A percentile compares a stretch with the other conserved stretches of the same genome.
phyloP scores from a whole-genome alignment of 1,140 invertebrate genomes.

The Eulimnadia texana region DNA sequence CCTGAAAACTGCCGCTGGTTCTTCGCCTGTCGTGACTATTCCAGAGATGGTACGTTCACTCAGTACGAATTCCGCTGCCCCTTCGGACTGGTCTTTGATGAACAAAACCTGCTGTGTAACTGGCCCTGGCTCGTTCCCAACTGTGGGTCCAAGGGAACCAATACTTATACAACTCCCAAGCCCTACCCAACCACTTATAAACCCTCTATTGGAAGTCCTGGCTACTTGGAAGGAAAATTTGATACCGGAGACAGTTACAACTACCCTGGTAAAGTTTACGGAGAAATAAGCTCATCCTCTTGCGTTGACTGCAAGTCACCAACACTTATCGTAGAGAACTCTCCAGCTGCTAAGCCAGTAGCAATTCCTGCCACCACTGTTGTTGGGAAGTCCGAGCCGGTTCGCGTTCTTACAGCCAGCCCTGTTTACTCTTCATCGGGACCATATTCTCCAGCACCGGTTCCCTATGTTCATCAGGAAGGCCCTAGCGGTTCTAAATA shows the following conservation, averaged over 20 bases:
- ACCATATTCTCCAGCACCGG: neutral
- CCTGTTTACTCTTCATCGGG: neutral
- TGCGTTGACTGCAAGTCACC: conserved; percentile 12
- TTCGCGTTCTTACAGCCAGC: conserved; percentile 9
- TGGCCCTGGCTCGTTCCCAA: conserved; percentile 64
- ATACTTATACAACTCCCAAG: conserved; percentile 2
- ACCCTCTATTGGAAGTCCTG: conserved; percentile 9
- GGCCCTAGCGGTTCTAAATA: neutral
- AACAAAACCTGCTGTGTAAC: conserved; percentile 51
- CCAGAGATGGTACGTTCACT: conserved; percentile 41
- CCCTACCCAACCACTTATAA: neutral
- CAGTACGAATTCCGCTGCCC: conserved; percentile 72
- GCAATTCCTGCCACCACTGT: conserved; percentile 12
- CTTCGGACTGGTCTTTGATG: conserved; percentile 63
- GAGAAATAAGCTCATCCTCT: conserved; percentile 1
- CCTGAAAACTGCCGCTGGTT: conserved; percentile 73
- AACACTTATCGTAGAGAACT: conserved; percentile 1
- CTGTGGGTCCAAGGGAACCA: conserved; percentile 29
- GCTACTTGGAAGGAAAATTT: conserved; percentile 11
- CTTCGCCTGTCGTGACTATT: conserved; percentile 60
- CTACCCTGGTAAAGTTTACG: conserved; percentile 1
- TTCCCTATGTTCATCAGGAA: neutral
- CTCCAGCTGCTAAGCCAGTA: neutral
- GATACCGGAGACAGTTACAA: neutral
- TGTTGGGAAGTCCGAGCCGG: neutral